These are phyloP conservation scores for Acanthisitta chloris DNA, from an alignment of 2,113 vertebrate species.

Conservation along the genomic window DNA sequence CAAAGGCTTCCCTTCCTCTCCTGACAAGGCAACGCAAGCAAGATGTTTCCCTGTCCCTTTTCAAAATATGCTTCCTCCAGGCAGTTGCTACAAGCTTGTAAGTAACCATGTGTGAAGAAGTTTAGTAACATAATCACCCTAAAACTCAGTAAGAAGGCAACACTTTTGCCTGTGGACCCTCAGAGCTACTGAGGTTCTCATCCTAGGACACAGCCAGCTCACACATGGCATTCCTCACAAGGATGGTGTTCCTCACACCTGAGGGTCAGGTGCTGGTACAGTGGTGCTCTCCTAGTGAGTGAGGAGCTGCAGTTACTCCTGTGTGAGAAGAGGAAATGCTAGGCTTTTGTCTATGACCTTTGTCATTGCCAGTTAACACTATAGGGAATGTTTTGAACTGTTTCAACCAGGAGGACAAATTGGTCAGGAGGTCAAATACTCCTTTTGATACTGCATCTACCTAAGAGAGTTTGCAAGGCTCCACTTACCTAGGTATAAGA, in stretches of 20 bases:
- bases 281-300: neutral
- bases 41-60: neutral
- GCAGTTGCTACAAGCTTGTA: neutral
- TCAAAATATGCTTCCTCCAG: neutral
- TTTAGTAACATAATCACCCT: neutral
- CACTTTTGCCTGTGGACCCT: neutral
- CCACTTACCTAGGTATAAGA: neutral
- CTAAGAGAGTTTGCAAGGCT: neutral
- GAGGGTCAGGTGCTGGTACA: neutral
- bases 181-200: neutral
- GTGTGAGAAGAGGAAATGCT: neutral
- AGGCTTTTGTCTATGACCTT: neutral
- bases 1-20: neutral
- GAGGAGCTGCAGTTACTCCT: neutral
- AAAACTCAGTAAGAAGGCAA: neutral
- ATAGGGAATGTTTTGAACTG: neutral
- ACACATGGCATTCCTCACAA: no score
- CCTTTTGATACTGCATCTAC: neutral
- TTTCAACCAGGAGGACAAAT: neutral
- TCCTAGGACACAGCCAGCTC: neutral
- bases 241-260: accelerated
- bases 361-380: neutral
- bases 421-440: neutral
- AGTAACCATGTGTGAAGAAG: neutral
- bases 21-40: neutral